Evolutionary conservation across 2,113 vertebrate species (phyloP).

Genomic region (Apteryx mantelli): DNA sequence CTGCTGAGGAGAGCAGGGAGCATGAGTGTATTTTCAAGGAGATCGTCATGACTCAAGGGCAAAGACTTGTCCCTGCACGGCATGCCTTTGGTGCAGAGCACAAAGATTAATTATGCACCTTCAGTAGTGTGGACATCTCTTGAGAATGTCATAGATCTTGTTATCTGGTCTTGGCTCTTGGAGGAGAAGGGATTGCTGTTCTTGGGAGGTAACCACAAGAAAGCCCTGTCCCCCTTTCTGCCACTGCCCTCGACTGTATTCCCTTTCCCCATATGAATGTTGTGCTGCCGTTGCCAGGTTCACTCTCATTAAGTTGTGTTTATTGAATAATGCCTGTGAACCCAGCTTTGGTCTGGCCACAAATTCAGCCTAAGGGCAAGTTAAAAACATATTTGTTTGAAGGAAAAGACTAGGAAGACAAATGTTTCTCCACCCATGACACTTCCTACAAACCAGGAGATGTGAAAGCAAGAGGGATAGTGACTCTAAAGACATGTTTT

Average conservation of each 20-base stretch:
- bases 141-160: not conserved
- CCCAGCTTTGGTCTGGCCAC: not conserved
- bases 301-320: not conserved
- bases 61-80: not conserved
- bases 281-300: not conserved
- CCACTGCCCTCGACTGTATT: not conserved
- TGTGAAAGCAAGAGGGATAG: not conserved
- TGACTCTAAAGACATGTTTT: not conserved
- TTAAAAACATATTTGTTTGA: not conserved
- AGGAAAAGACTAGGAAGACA: not conserved
- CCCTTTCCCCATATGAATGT: not conserved
- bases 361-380: not conserved
- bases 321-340: not conserved
- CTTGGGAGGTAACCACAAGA: not conserved
- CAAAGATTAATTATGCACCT: not conserved
- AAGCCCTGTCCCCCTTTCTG: not conserved
- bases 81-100: not conserved
- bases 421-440: not conserved
- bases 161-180: not conserved
- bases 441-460: not conserved
- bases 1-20: not conserved
- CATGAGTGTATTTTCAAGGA: not conserved
- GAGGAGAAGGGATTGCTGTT: not conserved
- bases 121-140: not conserved
- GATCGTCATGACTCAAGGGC: not conserved